Conservation (phyloP, 2,888 invertebrate species). For the Scaptomyza polygonia region DNA sequence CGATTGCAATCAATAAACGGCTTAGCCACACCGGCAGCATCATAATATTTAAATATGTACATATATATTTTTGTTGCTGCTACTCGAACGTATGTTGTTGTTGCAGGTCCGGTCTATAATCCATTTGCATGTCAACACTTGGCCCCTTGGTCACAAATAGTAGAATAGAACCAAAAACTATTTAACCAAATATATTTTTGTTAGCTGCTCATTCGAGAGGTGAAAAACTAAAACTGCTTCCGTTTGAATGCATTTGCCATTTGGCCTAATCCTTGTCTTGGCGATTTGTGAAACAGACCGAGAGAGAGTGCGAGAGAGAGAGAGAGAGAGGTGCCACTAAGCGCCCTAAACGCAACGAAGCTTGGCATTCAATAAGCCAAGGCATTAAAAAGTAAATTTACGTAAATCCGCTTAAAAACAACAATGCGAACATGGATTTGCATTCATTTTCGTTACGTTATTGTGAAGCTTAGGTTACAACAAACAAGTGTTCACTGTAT, state of each 20-base stretch:
- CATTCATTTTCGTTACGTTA: not conserved
- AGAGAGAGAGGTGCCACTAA: conserved; percentile 69
- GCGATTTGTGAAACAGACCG: conserved; percentile 31
- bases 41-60: conserved; percentile 57
- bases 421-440: conserved; percentile 57
- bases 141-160: conserved; percentile 34
- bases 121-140: conserved; percentile 75
- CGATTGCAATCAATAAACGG: conserved; percentile 80
- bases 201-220: conserved; percentile 13
- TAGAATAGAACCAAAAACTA: conserved; percentile 1
- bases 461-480: not conserved
- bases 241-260: conserved; percentile 34
- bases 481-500: not conserved
- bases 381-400: conserved; percentile 78
- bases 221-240: conserved; percentile 22
- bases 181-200: not conserved
- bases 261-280: conserved; percentile 41
- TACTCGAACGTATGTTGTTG: conserved; percentile 1
- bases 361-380: conserved; percentile 70
- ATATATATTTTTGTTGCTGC: conserved; percentile 25
- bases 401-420: conserved; percentile 63
- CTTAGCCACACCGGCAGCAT: conserved; percentile 61
- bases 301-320: too few relatives aligned
- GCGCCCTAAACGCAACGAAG: conserved; percentile 58
- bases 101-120: conserved; percentile 59